Evolutionary conservation across 2,113 vertebrate species (phyloP), one percentile per base, ranked within the genome.

Genomic region (Nipponia nippon): DNA sequence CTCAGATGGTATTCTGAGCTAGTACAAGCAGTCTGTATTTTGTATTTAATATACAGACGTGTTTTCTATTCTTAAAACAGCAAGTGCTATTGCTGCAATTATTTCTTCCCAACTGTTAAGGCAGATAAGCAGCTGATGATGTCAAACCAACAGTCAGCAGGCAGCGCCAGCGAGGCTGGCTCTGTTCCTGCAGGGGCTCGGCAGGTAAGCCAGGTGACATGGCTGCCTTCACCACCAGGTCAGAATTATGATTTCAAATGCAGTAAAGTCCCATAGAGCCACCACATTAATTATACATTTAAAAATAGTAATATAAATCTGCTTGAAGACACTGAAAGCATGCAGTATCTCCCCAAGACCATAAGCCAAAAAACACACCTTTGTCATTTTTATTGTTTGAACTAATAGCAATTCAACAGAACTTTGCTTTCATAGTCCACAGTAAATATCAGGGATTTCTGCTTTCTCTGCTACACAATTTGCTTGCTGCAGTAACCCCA

Each of bases 171-270:
- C 2, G 8, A 49, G 38, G 47, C 52, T 56, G 62, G 46, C 55
- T 47, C 46, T 38, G 14, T 22, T 75, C 29, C 67, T 70, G 30
- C 56, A 56, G 40, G 32, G n/a, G 17, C 86, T 83, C 29, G 46
- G 75, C 49, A 32, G 13, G 11, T 11, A 4, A 76, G 59, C 50
- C 71, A 29, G 0, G 0, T 19, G 38, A 40, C 59, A 32, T 2
- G 4, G 32, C 29, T 69, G 80, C 40, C 27, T 21, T 65, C 1
- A 0, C 18, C 70, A 85, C 20, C 47, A 81, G 47, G 22, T 36
- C 62, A 89, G 14, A 83, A 25, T 42, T 30, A 6, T 2, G 8
- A 58, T 42, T 92, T 67, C 85, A 65, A 49, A 16, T 52, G 65
- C 70, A 59, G 8, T 73, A 17, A 52, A n/a, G 49, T 42, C 16